A percentile compares a stretch with the other conserved stretches of the same genome.
Evolutionary conservation across 2,888 invertebrate species (phyloP).

Genomic region (Ashinkailepas kermadecensis): DNA sequence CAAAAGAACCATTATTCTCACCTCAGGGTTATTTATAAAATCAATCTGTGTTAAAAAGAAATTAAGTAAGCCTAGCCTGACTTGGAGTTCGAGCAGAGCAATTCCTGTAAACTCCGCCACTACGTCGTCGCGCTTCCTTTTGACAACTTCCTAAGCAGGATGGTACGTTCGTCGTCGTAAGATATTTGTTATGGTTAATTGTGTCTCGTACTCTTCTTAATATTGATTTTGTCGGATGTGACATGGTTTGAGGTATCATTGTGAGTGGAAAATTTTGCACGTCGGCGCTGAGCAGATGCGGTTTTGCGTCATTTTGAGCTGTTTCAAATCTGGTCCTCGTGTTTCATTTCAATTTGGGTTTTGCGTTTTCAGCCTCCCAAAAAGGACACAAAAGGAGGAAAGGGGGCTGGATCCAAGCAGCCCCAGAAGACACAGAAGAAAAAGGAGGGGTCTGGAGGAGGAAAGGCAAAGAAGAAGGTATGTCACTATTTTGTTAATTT

Average conservation of each 20-base stretch:
- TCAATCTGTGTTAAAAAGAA: not conserved
- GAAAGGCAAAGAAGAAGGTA: conserved; percentile 94
- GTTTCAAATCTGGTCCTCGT: no score
- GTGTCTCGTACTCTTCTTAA: no score
- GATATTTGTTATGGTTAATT: no score
- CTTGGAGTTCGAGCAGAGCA: not conserved
- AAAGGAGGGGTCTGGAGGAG: conserved; percentile 84
- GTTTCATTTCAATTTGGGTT: not conserved
- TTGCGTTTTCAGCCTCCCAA: conserved; percentile 53
- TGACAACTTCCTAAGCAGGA: not conserved
- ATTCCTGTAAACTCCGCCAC: not conserved
- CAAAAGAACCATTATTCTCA: not conserved
- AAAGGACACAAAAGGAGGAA: conserved; percentile 82
- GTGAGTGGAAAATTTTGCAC: no score
- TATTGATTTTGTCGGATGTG: no score
- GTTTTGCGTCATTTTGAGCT: no score
- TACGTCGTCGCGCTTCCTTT: not conserved
- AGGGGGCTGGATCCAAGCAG: conserved; percentile 57
- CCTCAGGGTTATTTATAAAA: no score
- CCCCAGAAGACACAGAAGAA: conserved; percentile 77
- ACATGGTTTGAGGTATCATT: no score
- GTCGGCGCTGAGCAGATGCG: no score
- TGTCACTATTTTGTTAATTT: conserved; percentile 25
- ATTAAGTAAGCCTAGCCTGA: not conserved
- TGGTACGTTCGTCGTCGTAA: not conserved